Evolutionary conservation across 2,113 vertebrate genomes (phyloP).

Genomic region (Centropus unirufus): DNA sequence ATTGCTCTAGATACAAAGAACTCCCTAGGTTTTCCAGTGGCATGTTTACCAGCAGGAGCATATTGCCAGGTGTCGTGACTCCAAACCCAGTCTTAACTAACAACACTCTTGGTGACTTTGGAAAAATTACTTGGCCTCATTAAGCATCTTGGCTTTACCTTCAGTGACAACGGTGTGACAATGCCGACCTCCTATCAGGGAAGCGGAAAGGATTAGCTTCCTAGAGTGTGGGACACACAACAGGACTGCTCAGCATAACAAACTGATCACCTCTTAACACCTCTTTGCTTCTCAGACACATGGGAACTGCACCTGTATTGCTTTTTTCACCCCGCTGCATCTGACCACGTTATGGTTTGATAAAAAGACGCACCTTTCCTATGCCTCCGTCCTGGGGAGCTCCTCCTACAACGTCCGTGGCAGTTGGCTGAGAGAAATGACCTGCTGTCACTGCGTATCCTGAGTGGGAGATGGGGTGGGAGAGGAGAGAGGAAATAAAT

Average conservation of each 20-base stretch:
- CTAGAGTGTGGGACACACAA: not conserved
- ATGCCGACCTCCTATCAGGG: not conserved
- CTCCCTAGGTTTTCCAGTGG: not conserved
- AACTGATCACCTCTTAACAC: rapidly evolving
- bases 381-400: slow-evolving; percentile 93
- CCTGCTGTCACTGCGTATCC: slow-evolving; percentile 95
- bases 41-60: not conserved
- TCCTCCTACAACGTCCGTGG: slow-evolving; percentile 90
- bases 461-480: slow-evolving; percentile 48
- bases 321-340: not conserved
- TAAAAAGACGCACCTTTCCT: slow-evolving; percentile 86
- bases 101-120: not conserved
- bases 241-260: not conserved
- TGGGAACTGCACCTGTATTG: not conserved
- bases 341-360: not conserved
- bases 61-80: not conserved
- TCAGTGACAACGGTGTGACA: not conserved
- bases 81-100: not conserved
- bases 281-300: not conserved
- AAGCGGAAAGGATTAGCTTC: slow-evolving; percentile 6
- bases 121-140: not conserved
- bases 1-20: not conserved
- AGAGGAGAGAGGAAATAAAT: not conserved
- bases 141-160: not conserved
- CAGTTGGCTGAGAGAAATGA: slow-evolving; percentile 87